Evolutionary conservation across 2,797 vertebrate species (phyloP), one percentile per base, ranked within the genome.

Genomic region (Chrysolophus pictus): DNA sequence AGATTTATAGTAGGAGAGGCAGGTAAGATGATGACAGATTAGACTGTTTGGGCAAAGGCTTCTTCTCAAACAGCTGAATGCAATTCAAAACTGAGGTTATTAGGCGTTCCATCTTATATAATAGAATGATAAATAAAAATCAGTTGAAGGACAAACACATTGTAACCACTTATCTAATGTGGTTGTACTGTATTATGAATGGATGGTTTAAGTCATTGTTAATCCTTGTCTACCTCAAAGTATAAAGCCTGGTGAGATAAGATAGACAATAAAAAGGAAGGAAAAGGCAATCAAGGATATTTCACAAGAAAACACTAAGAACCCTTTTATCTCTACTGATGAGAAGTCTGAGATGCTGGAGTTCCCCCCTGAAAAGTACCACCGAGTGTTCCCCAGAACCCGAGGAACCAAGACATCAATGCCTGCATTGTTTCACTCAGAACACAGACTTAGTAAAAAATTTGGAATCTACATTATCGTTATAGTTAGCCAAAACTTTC

Each of bases 1-100:
- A 60, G 28, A 44, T 21, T 58, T n/a, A 8, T 17, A 22, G 4
- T 12, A 1, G 4, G 5, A 19, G 0, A 0, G 51, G 17, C 9
- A n/a, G 14, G 35, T 56, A 35, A 73, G 47, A 33, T 55, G 18
- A 10, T 31, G 22, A 24, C 4, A 51, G 29, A 63, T 14, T 9
- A 47, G 15, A 60, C 22, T 28, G 85, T 70, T 37, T 7, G 31
- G 8, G 10, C 11, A 75, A 63, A 87, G 18, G 14, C 15, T 77
- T 53, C 28, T 84, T 84, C 26, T 6, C 10, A 39, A 89, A 70
- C 21, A 44, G 26, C 56, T 63, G 37, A 64, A 5, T 29, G 19
- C 23, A 41, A 82, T 58, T 87, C 29, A 87, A 74, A 82, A 51
- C 2, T 4, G 1, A 87, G 29, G 12, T 79, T 80, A 65, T 16